Evolutionary conservation across 2,888 invertebrate genomes (phyloP), one percentile per base, ranked within the genome.

Genomic region (Leptinotarsa juncta): DNA sequence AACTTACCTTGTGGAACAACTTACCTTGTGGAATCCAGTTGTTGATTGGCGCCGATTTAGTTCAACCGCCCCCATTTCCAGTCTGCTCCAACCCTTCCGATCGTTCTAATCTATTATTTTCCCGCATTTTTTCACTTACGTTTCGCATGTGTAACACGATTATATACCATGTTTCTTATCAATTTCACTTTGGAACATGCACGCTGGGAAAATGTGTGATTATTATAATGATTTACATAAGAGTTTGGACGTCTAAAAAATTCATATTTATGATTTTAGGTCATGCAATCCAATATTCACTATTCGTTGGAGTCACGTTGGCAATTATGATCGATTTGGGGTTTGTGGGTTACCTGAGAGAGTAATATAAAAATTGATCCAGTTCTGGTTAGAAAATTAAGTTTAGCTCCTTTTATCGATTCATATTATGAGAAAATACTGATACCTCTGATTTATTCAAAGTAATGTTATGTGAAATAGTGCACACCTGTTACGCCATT

Each of bases 151-250:
- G 62, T 48, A 57, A 69, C 57, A 55, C 48, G 53, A 69, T 69
- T 69, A 69, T 48, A 57, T 57, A 32, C 57, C 69, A 42, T 60
- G 57, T 69, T 69, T 69, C 69, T 69, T 69, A 69, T 69, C 69
- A 57, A 69, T 57, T 69, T 69, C 69, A 69, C 69, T 69, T 69
- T 69, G n/a, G 57, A 69, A 57, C 69, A 69, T 69, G 69, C 69
- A 69, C 68, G 26, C 42, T 53, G 18, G 32, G 55, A 68, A 68
- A 55, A 48, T 23, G 69, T 69, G 69, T 57, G 68, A 57, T 69
- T 69, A 69, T 57, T 69, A 57, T 60, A 57, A 69, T 69, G 57
- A 57, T 69, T 55, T 48, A 69, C 69, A 69, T 69, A 57, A 53
- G 32, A 57, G 51, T 69, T 57, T 26, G 60, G 23, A 69, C 57